Evolutionary conservation across 2,797 vertebrate genomes (phyloP), one percentile per base, ranked within the genome.

Genomic region (Falco peregrinus): DNA sequence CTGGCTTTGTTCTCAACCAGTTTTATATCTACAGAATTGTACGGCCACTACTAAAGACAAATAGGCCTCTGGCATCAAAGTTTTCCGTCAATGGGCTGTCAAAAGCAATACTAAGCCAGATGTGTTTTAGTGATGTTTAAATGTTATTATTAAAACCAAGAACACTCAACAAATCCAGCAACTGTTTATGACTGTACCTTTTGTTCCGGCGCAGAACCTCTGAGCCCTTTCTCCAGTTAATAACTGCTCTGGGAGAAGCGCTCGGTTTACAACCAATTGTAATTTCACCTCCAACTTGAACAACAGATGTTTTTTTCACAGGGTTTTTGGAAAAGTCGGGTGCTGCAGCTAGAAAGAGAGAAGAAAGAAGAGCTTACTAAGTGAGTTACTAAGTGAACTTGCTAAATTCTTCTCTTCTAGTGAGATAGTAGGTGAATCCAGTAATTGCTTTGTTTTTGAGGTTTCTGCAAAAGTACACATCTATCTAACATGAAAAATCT

Each of bases 301-400:
- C 97, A 64, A 99, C 89, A 3, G 98, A 98, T 20, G 82, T 94
- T 95, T 98, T 99, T 96, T 98, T 98, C 95, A 99, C 89, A 0
- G 98, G 98, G 21, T 94, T 98, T 85, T 97, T 98, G 51, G 98
- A 98, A 97, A 99, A 99, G 97, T 99, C 98, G 0, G 99, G 99
- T 22, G 98, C 98, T 37, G 98, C 99, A 54, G 98, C 99, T 99
- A 90, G 70, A 93, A 89, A 56, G 9, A 61, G 79, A 92, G 26
- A 60, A 47, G 37, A 43, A 84, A 79, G 53, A 74, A 61, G 73
- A 86, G 26, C n/a, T 43, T 43, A 43, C 41, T 43, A 43, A 43
- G 41, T 43, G 64, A 54, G 61, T 13, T 51, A n/a, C 4, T 29
- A 43, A 61, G 57, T 3, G 4, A 83, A 51, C 41, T 45, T 21